Evolutionary conservation across 2,888 invertebrate genomes (phyloP).

Genomic region (Archips crataeganus): DNA sequence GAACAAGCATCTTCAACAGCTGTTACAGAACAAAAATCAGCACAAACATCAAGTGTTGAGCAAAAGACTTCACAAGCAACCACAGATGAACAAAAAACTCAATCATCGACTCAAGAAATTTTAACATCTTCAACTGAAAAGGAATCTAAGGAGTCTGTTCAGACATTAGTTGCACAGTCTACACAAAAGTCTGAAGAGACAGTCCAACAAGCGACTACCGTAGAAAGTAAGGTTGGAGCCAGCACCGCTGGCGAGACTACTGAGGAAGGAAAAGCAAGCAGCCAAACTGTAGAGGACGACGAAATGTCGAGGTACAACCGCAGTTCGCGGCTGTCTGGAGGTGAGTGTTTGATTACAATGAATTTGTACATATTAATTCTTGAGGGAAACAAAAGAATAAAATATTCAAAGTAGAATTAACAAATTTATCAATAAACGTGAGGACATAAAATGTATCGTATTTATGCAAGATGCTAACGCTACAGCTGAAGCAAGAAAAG

Average conservation of each 20-base stretch:
- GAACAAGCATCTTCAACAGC: conserved; percentile 39
- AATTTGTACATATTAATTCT: too few species aligned
- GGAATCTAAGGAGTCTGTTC: conserved; percentile 38
- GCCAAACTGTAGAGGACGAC: conserved; percentile 78
- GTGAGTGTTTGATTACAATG: conserved; percentile 55
- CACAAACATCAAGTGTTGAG: conserved; percentile 43
- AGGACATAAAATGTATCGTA: too few species aligned
- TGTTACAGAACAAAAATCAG: conserved; percentile 43
- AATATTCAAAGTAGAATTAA: too few species aligned
- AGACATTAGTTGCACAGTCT: conserved; percentile 31
- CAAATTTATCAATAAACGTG: too few species aligned
- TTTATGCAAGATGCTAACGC: too few species aligned
- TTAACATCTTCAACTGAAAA: conserved; percentile 41
- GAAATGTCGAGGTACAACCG: conserved; percentile 87
- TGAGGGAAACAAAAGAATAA: too few species aligned
- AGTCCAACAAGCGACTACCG: conserved; percentile 36
- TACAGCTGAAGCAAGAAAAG: too few species aligned
- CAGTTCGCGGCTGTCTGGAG: conserved; percentile 87
- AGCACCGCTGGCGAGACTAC: conserved; percentile 56
- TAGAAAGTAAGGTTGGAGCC: conserved; percentile 43
- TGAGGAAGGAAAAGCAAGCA: conserved; percentile 55
- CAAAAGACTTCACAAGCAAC: conserved; percentile 35
- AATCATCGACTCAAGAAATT: conserved; percentile 36
- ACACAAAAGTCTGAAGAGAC: conserved; percentile 47
- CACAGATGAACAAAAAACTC: conserved; percentile 40